Evolutionary conservation across 1,140 invertebrate species (phyloP), one percentile per base, ranked within the genome.

Genomic region (Scaptomyza hsui): DNA sequence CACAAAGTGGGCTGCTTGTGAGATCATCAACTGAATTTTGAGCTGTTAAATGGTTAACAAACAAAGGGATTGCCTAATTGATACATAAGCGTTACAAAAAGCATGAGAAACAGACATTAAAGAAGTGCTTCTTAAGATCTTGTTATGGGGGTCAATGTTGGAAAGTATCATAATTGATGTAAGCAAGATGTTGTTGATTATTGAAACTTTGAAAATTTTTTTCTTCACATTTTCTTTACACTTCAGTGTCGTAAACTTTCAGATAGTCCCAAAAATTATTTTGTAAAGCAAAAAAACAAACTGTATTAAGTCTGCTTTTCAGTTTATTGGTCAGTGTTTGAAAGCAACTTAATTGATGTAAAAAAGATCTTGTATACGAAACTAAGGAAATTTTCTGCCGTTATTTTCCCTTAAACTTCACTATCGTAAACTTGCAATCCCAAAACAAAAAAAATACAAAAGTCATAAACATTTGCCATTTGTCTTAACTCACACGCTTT

Each of bases 41-140:
- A 19, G 52, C 32, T 55, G 21, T 72, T 78, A 75, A 78, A 75
- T 61, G 74, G 57, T 56, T 44, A 61, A 53, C 29, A 47, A 41
- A 45, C 47, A 47, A 59, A 79, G 81, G 77, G 76, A 60, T 81
- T 73, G 67, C 39, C 82, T 86, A 86, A 86, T 86, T 86, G 77
- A 85, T 67, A 80, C 61, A 74, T 76, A 53, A 73, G 55, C 52
- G 18, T 16, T 29, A 24, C 24, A 16, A 16, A 6, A 42, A 18
- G 7, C 41, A 39, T 37, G 32, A 39, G 49, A 53, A 53, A 45
- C 48, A 53, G n/a, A 35, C 24, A 59, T 42, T 48, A 37, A 41
- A 63, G 29, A 62, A 16, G 12, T 29, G 9, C 29, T 26, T 3
- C 55, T 21, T 24, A 29, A 29, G 21, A 21, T 44, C 37, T 37